Evolutionary conservation across 2,888 invertebrate genomes (phyloP), one percentile per base, ranked within the genome.

Genomic region (Charanyca ferruginea): DNA sequence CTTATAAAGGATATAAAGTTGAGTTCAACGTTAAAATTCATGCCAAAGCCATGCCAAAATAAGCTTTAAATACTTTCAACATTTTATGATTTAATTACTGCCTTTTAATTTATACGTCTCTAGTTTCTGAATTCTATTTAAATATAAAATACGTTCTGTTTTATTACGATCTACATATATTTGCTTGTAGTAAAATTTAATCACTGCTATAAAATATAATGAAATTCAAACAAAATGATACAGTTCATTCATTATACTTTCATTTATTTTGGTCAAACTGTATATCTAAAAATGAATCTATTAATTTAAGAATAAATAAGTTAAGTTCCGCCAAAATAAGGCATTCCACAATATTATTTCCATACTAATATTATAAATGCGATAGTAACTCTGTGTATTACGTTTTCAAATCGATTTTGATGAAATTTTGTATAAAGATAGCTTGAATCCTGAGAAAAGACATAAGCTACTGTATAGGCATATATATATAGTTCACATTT

Each of bases 131-230:
- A 58, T 25, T 41, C 1, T 35, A 64, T 61, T 55, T 13, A 45
- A 57, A 62, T 53, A 38, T 55, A 58, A 59, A 57, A 57, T 49
- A 59, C 38, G 55, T 58, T 57, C 32, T 25, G 42, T 57, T 63
- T 77, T 72, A 71, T 61, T 49, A 54, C 58, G 38, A 62, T 54
- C 62, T 48, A 69, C 58, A 67, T 65, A 51, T 48, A 59, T 72
- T 51, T 68, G 49, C 54, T 69, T 48, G 61, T 72, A 52, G 44
- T 79, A 63, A 70, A 70, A 73, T 66, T 77, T 69, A 51, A 77
- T 73, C 16, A n/a, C 32, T 9, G 44, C 28, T 49, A 77, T 66
- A 77, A 68, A 58, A 53, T 44, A 48, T 57, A 70, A 63, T 73
- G 32, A 61, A 60, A 38, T 38, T 38, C 38, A 16, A 67, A 18